Base-by-base conservation (phyloP, 2,113 vertebrate genomes). In the Pluvianellus socialis region DNA sequence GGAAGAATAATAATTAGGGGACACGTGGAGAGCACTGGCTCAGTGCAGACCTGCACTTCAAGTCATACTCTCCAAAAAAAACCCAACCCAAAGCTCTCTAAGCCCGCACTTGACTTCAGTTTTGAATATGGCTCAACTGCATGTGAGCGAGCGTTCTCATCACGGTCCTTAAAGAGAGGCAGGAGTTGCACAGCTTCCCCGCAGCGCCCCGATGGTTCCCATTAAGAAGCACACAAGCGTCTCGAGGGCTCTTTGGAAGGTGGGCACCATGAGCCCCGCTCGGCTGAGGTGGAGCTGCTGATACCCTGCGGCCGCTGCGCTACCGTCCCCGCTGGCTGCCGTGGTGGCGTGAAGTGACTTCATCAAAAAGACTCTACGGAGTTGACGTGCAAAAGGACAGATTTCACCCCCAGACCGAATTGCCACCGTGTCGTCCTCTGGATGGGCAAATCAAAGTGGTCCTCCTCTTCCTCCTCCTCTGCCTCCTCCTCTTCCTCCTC, bases 231-330 rank as follows among this genome's bases (percentile, higher is more conserved):
- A 18, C 40, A 22, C 22, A 13, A 19, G 49, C 5, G 7, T 13
- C 63, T 71, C 2, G 21, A 32, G 52, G 20, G 30, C 50, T 91
- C 15, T 24, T 66, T 45, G 61, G 72, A 47, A 24, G 14, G 35
- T 27, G 1, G 0, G 9, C 16, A 4, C 5, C 1, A 42, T 23
- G 45, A 21, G 59, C 17, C 12, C 40, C 0, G 1, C 32, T 21
- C 2, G 0, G 52, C 59, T 79, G 50, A 38, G 0, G 1, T 2
- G 3, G 50, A 20, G 22, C 50, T 23, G 22, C 50, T 23, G 14
- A 10, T 26, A 23, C 12, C 12, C 38, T 18, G 44, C 45, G 6
- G 4, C 59, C 20, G 47, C 56, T 66, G 42, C 74, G 66, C 45
- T 28, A 16, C 2, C 1, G 53, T 5, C 55, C 35, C 27, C 23